Evolutionary conservation across 2,888 invertebrate genomes (phyloP).

Genomic region (Pristionchus entomophagus): DNA sequence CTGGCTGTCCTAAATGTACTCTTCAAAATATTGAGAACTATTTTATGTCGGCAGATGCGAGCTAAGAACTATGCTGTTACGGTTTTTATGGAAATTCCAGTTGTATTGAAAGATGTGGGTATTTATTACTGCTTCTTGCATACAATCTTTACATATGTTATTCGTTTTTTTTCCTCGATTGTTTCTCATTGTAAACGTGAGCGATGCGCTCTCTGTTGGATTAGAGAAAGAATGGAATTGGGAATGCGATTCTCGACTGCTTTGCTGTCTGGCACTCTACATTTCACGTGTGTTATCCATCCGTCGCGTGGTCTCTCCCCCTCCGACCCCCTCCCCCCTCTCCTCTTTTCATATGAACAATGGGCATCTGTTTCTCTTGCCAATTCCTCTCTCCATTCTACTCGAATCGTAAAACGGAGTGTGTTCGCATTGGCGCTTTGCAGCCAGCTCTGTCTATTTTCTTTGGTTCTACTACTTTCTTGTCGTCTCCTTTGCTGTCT

Average conservation of each 20-base stretch:
- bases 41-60: no score
- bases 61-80: no score
- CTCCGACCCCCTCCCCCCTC: neutral
- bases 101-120: no score
- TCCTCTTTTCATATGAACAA: neutral
- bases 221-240: slow-evolving; percentile 9
- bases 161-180: no score
- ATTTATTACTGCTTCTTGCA: no score
- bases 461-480: neutral
- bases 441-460: no score
- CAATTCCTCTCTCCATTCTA: neutral
- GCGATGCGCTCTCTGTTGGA: neutral
- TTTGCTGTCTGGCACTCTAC: slow-evolving; percentile 13
- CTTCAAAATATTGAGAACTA: no score
- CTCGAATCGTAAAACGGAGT: no score
- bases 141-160: no score
- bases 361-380: neutral
- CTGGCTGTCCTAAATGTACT: neutral
- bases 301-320: neutral
- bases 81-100: no score
- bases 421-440: no score
- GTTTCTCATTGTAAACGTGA: no score
- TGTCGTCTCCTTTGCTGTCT: slow-evolving; percentile 3
- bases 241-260: neutral
- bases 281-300: neutral